Conservation (phyloP, 2,888 invertebrate genomes). For the Tiphia femorata region DNA sequence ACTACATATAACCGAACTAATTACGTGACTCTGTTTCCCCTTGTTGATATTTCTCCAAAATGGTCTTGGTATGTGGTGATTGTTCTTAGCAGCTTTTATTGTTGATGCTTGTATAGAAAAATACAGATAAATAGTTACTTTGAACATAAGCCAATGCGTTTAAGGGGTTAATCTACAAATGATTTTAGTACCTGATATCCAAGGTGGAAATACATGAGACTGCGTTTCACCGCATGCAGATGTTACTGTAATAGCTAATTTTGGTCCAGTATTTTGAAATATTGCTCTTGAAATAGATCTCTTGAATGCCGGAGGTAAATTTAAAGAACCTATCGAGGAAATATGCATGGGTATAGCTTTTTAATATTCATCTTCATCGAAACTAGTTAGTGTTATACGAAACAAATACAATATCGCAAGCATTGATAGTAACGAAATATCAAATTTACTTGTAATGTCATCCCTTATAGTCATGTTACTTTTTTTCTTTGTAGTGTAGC, state of each 20-base stretch:
- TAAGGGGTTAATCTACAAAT: not conserved
- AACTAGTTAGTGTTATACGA: no score
- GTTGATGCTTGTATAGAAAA: conserved; percentile 33
- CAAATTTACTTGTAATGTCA: conserved; percentile 46
- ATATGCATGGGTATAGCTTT: no score
- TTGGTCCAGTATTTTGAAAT: conserved; percentile 55
- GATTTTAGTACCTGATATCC: conserved; percentile 59
- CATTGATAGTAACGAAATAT: no score
- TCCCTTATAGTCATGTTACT: conserved; percentile 53
- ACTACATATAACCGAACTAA: conserved; percentile 7
- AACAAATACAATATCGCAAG: no score
- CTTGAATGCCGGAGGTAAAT: conserved; percentile 63
- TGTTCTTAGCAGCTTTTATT: conserved; percentile 39
- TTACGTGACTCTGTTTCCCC: conserved; percentile 15
- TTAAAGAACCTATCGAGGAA: conserved; percentile 59
- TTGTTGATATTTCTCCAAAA: conserved; percentile 49
- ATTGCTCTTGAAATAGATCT: conserved; percentile 63
- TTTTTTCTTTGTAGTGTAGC: conserved; percentile 45
- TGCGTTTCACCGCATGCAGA: conserved; percentile 46
- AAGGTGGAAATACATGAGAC: conserved; percentile 54
- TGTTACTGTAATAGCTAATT: conserved; percentile 51
- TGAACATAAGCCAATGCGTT: no score
- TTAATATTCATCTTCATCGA: no score
- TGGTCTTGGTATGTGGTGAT: conserved; percentile 50
- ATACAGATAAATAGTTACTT: no score